Percentiles rank a stretch among this genome's conserved stretches.
Conservation (phyloP, 2,797 vertebrate species). For the Leptatherina wallacei region DNA sequence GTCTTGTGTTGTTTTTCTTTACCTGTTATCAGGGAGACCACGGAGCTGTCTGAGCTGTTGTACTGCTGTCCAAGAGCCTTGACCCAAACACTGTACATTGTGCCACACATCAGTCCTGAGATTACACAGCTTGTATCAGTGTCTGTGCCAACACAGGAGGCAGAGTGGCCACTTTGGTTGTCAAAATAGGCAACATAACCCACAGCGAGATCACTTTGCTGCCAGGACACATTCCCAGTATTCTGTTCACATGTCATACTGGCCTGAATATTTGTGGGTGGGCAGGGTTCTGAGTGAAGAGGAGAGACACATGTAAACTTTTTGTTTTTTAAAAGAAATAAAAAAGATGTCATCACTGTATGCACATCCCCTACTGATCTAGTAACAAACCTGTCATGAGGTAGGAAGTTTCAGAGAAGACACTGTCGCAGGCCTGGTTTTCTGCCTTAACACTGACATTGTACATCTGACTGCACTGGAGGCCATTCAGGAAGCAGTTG, state of each 20-base stretch:
- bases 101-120: conserved; percentile 65
- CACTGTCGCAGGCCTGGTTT: conserved; percentile 56
- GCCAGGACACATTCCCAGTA: conserved; percentile 71
- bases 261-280: conserved; percentile 71
- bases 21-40: conserved; percentile 55
- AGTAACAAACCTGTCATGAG: conserved; percentile 71
- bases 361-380: neutral
- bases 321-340: neutral
- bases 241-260: conserved; percentile 56
- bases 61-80: conserved; percentile 62
- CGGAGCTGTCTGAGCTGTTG: conserved; percentile 65
- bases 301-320: neutral
- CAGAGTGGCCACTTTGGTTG: conserved; percentile 27
- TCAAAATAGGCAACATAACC: conserved; percentile 70
- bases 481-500: conserved; percentile 60
- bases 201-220: conserved; percentile 66
- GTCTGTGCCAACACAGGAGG: conserved; percentile 49
- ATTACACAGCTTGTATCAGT: conserved; percentile 50
- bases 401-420: conserved; percentile 32
- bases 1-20: neutral
- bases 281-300: conserved; percentile 75
- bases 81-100: conserved; percentile 64
- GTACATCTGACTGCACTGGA: conserved; percentile 76
- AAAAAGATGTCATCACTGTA: neutral
- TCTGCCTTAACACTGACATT: conserved; percentile 70